Base-by-base conservation (phyloP, 2,888 invertebrate genomes). In the Eremobia ochroleuca region DNA sequence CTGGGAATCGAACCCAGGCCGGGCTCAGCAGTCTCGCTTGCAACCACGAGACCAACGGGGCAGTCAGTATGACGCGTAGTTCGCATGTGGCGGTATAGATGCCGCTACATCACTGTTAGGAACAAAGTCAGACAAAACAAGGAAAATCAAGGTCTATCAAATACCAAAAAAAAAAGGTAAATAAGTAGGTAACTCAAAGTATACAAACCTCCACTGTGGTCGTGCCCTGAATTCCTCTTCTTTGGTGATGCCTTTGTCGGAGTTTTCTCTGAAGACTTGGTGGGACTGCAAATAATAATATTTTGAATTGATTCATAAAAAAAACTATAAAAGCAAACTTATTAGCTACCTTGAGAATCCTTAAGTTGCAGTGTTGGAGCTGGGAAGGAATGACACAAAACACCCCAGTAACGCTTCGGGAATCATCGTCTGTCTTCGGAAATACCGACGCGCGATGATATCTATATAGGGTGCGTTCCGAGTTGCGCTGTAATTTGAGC, bases 211-310 rank as follows among this genome's bases (percentile, higher is more conserved):
- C 92, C 93, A 89, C 90, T 92, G 73, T 91, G 87, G 4, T 96
- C 96, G 64, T 95, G 94, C 21, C 96, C 96, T 55, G 96, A 97
- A 94, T 94, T 96, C 86, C 96, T 91, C 93, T 96, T 97, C 96
- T 96, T 97, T 96, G 96, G 96, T 93, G 96, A 95, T 85, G 94
- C 89, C 90, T 95, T 96, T 65, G 96, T 89, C 21, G 94, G 91
- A 37, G 93, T 87, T 84, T 90, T 94, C 18, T 96, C 96, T 34
- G 94, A 89, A n/a, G 94, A 91, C 86, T 95, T 96, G 18, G 94
- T 89, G 52, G 96, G 94, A 89, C 96, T 96, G 92, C 3, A 61
- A 34, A 13, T 25, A 34, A 61, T 11, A 61, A 61, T 34, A 61
- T 61, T 61, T 61, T 34, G 25, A 61, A 61, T 13, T 34, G 25